Conservation (phyloP, 2,797 vertebrate species). For the Hyperoplus immaculatus region DNA sequence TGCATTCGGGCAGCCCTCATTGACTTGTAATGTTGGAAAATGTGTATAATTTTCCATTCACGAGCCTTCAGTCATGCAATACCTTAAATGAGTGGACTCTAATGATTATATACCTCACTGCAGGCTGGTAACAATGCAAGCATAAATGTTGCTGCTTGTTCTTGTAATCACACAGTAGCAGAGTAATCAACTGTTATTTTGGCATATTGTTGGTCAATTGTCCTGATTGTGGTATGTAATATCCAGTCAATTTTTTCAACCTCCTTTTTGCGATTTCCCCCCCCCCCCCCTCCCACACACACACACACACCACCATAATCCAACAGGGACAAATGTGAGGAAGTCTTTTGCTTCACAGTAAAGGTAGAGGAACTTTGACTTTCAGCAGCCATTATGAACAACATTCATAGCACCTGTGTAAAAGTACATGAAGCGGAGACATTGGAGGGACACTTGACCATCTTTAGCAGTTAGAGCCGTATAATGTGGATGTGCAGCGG, state of each 20-base stretch:
- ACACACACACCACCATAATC: too few relatives aligned
- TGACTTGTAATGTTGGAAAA: not conserved
- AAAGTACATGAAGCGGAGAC: not conserved
- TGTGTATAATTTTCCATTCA: conserved; percentile 18
- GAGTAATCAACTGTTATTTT: not conserved
- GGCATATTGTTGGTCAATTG: not conserved
- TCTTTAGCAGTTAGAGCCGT: not conserved
- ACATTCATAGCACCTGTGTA: not conserved
- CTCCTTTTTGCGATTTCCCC: too few relatives aligned
- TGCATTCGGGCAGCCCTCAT: not conserved
- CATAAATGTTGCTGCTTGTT: not conserved
- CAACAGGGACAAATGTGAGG: not conserved
- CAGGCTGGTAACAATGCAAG: not conserved
- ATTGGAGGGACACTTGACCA: not conserved
- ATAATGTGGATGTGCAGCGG: conserved; percentile 16
- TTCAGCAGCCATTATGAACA: too few relatives aligned
- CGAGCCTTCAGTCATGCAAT: not conserved
- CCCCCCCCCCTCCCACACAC: too few relatives aligned
- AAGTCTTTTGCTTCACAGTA: not conserved
- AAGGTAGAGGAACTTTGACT: not conserved
- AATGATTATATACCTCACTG: conserved; percentile 25
- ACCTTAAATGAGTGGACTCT: not conserved
- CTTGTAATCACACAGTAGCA: not conserved
- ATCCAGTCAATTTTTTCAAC: not conserved
- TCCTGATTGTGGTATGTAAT: not conserved